Percentiles rank a stretch among this genome's conserved stretches.
Conservation (phyloP, 2,113 vertebrate genomes). For the Acrocephalus arundinaceus region DNA sequence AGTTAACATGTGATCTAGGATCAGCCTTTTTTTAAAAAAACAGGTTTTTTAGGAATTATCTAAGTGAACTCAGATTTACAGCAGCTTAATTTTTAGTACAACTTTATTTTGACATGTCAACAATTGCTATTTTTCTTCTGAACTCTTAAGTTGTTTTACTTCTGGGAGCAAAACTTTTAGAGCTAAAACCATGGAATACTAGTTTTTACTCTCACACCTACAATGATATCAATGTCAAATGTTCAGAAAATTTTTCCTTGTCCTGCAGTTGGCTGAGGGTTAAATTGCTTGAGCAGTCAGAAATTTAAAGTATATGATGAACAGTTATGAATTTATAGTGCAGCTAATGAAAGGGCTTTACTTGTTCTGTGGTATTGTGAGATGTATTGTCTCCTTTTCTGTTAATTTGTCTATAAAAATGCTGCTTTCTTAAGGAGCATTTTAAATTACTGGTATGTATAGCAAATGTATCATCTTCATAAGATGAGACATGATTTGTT, state of each 20-base stretch:
- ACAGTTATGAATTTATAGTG: slow-evolving; percentile 61
- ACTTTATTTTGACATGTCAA: slow-evolving; percentile 46
- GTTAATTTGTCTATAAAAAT: slow-evolving; percentile 61
- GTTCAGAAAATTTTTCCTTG: slow-evolving; percentile 7
- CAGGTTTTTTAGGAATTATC: not conserved
- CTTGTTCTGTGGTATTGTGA: slow-evolving; percentile 52
- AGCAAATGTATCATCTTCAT: slow-evolving; percentile 68
- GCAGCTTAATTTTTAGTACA: slow-evolving; percentile 56
- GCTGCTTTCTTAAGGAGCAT: slow-evolving; percentile 53
- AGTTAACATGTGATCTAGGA: slow-evolving; percentile 26
- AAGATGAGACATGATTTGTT: slow-evolving; percentile 69
- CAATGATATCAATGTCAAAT: not conserved
- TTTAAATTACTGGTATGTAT: slow-evolving; percentile 60
- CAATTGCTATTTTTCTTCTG: slow-evolving; percentile 18
- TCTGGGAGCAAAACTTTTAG: slow-evolving; percentile 54
- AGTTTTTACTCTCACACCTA: slow-evolving; percentile 1
- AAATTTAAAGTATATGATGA: slow-evolving; percentile 46
- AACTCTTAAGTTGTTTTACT: slow-evolving; percentile 24
- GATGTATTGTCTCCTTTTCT: slow-evolving; percentile 57
- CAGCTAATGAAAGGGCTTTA: slow-evolving; percentile 69
- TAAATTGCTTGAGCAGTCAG: slow-evolving; percentile 52
- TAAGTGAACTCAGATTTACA: slow-evolving; percentile 23
- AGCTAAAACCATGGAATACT: slow-evolving; percentile 36
- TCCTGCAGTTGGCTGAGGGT: slow-evolving; percentile 37
- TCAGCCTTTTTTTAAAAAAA: not conserved